phyloP scores from a whole-genome alignment of 2,888 invertebrate genomes.

The Archips crataeganus region DNA sequence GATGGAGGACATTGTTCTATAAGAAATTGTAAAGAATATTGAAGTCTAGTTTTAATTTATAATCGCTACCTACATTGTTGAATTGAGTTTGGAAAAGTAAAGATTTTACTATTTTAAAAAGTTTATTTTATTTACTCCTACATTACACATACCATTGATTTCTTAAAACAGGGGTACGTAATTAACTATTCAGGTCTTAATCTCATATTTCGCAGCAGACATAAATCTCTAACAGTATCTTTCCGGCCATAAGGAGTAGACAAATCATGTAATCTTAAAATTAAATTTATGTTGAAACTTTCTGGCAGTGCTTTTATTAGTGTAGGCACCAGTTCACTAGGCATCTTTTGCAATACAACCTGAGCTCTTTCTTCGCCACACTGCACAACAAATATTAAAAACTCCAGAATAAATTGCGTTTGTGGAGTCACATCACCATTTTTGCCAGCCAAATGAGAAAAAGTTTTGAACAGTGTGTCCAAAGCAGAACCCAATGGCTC shows the following conservation, averaged over 20 bases:
- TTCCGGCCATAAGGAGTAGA: slow-evolving; percentile 91
- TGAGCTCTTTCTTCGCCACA: slow-evolving; percentile 91
- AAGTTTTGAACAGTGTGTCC: slow-evolving; percentile 89
- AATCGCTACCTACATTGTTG: slow-evolving; percentile 65
- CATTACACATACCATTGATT: slow-evolving; percentile 25
- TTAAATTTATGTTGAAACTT: slow-evolving; percentile 89
- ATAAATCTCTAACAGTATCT: slow-evolving; percentile 94
- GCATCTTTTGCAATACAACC: slow-evolving; percentile 91
- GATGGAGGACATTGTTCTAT: slow-evolving; percentile 17
- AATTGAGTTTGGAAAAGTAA: slow-evolving; percentile 66
- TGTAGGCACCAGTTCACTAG: slow-evolving; percentile 91
- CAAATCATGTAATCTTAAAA: slow-evolving; percentile 93
- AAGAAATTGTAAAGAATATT: slow-evolving; percentile 32
- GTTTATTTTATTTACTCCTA: slow-evolving; percentile 42
- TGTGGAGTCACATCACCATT: slow-evolving; percentile 94
- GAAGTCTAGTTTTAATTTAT: slow-evolving; percentile 60
- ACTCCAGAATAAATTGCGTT: slow-evolving; percentile 93
- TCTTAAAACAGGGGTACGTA: neutral
- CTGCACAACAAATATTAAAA: slow-evolving; percentile 90
- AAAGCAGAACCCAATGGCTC: slow-evolving; percentile 89
- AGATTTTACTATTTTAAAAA: slow-evolving; percentile 48
- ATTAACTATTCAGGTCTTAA: slow-evolving; percentile 82
- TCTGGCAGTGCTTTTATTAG: slow-evolving; percentile 93
- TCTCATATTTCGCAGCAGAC: slow-evolving; percentile 93
- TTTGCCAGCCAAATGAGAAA: slow-evolving; percentile 88